phyloP scores from a whole-genome alignment of 2,797 vertebrate species.

The Enteromius trimaculatus region DNA sequence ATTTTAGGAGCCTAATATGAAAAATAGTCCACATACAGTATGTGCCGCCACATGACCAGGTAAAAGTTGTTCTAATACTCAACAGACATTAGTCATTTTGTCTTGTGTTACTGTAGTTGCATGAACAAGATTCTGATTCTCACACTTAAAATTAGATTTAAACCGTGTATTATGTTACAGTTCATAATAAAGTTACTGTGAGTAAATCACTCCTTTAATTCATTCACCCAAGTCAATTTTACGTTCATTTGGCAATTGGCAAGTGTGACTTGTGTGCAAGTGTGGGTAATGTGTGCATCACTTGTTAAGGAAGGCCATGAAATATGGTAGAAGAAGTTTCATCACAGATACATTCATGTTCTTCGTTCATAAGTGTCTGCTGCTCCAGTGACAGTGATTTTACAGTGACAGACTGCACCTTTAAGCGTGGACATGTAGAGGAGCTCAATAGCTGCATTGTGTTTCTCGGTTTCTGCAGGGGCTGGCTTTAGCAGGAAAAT shows the following conservation, averaged over 20 bases:
- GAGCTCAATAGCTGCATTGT: constrained; percentile 55
- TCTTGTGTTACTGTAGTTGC: not conserved
- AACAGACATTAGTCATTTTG: not conserved
- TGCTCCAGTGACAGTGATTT: constrained; percentile 12
- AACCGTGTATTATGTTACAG: not conserved
- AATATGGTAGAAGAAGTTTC: constrained; percentile 1
- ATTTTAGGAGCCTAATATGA: not conserved
- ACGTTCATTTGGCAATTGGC: not conserved
- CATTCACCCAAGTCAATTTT: not conserved
- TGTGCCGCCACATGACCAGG: not conserved
- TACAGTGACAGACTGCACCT: constrained; percentile 11
- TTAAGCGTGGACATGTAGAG: constrained; percentile 47
- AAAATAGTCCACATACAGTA: not conserved
- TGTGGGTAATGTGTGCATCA: constrained; percentile 5
- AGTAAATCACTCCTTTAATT: not conserved
- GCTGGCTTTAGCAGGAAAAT: constrained; percentile 54
- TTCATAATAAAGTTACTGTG: not conserved
- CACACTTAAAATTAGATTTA: constrained; percentile 44
- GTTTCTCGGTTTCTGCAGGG: constrained; percentile 49
- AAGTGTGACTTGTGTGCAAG: not conserved
- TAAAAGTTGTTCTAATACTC: not conserved
- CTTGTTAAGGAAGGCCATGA: constrained; percentile 45
- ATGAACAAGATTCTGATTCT: not conserved
- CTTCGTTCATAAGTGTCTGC: not conserved
- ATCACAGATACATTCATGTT: constrained; percentile 10